phyloP scores from a whole-genome alignment of 1,140 invertebrate genomes.

The Parasteatoda tepidariorum region DNA sequence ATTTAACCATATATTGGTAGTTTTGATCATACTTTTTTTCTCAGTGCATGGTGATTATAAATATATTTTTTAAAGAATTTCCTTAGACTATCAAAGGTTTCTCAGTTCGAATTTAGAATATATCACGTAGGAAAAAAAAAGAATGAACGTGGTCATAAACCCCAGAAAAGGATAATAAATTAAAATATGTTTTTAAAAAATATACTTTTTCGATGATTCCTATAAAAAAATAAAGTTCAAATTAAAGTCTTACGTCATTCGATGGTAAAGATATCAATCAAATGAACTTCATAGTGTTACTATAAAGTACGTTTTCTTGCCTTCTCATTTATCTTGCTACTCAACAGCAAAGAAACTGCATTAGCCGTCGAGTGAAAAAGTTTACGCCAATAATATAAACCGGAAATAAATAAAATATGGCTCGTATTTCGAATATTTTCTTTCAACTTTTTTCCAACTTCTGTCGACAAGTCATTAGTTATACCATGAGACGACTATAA shows the following conservation, averaged over 20 bases:
- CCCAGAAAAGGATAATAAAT: neutral
- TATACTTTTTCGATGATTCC: neutral
- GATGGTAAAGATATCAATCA: slow-evolving; percentile 36
- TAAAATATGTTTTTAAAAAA: neutral
- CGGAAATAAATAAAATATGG: slow-evolving; percentile 42
- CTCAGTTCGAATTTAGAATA: neutral
- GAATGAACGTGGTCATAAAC: neutral
- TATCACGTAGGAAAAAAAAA: neutral
- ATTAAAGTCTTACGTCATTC: slow-evolving; percentile 22
- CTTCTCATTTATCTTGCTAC: slow-evolving; percentile 36
- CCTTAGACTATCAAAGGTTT: neutral
- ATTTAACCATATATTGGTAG: no score
- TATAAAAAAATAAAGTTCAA: neutral
- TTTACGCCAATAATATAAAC: slow-evolving; percentile 3
- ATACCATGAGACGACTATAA: slow-evolving; percentile 33
- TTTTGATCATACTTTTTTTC: no score
- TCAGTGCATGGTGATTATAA: no score
- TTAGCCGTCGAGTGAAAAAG: slow-evolving; percentile 35
- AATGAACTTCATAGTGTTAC: slow-evolving; percentile 2
- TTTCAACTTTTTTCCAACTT: neutral
- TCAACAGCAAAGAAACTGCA: slow-evolving; percentile 38
- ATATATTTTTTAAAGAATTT: neutral
- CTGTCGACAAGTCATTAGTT: slow-evolving; percentile 44
- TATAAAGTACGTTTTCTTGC: slow-evolving; percentile 5
- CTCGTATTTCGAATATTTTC: slow-evolving; percentile 10